These are phyloP conservation scores for Eretmocerus hayati DNA, from an alignment of 2,888 invertebrate genomes.

Conservation along the genomic window DNA sequence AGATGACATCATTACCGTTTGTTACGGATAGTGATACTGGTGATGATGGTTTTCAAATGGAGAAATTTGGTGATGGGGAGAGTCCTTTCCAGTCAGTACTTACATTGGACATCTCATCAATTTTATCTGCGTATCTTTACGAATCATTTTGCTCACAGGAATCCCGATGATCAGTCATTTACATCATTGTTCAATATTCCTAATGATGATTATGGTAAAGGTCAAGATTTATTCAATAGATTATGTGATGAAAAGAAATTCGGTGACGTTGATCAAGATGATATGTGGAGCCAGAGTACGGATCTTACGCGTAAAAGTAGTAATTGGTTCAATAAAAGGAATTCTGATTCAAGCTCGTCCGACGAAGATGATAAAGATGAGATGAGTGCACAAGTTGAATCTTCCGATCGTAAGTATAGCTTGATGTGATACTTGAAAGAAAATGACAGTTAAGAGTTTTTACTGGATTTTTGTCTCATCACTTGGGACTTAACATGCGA, in stretches of 20 bases:
- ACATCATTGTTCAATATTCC: conserved; percentile 47
- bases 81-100: conserved; percentile 37
- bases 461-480: too few relatives aligned
- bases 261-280: conserved; percentile 32
- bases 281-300: conserved; percentile 49
- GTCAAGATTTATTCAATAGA: conserved; percentile 58
- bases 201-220: conserved; percentile 48
- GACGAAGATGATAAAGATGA: conserved; percentile 49
- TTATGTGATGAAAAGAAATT: conserved; percentile 32
- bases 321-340: conserved; percentile 39
- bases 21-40: conserved; percentile 59
- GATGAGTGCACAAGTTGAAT: conserved; percentile 44
- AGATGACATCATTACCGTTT: too few relatives aligned
- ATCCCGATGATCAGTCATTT: conserved; percentile 41
- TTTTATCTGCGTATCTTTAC: neutral
- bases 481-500: too few relatives aligned
- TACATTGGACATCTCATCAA: neutral
- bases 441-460: too few relatives aligned
- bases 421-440: too few relatives aligned
- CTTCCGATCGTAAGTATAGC: conserved; percentile 47
- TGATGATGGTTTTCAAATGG: conserved; percentile 49
- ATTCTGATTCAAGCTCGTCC: conserved; percentile 43
- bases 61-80: conserved; percentile 58
- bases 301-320: conserved; percentile 49
- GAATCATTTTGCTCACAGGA: conserved; percentile 29